Evolutionary conservation across 2,797 vertebrate species (phyloP).

Genomic region (Aphelocoma californica): DNA sequence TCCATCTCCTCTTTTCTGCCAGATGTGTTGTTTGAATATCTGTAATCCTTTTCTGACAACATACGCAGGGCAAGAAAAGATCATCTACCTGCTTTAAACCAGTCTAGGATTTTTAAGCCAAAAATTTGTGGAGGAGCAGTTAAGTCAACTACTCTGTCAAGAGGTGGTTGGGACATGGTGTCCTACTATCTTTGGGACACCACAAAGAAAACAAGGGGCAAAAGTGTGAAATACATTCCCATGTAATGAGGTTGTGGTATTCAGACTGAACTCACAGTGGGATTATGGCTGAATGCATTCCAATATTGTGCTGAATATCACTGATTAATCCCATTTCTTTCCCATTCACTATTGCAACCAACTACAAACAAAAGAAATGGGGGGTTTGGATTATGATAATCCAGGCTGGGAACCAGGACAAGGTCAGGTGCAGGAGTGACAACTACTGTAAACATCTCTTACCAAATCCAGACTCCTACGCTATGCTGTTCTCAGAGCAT

Average conservation of each 20-base stretch:
- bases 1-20: background rate
- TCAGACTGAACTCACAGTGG: fast-evolving
- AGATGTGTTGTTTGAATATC: background rate
- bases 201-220: background rate
- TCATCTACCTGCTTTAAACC: background rate
- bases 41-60: background rate
- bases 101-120: background rate
- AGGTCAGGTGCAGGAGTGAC: fast-evolving
- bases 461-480: background rate
- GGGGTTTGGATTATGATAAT: background rate
- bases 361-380: background rate
- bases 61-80: background rate
- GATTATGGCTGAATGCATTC: background rate
- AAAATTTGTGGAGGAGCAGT: background rate
- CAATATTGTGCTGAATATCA: background rate
- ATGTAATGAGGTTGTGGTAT: background rate
- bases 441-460: background rate
- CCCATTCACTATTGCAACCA: background rate
- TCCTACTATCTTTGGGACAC: background rate
- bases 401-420: background rate
- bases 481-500: background rate
- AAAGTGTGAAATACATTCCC: background rate
- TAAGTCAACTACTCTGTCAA: background rate
- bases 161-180: background rate
- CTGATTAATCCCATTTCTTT: background rate